A percentile compares a stretch with the other conserved stretches of the same genome.
Evolutionary conservation across 2,113 vertebrate species (phyloP).

Genomic region (Mustela nigripes): DNA sequence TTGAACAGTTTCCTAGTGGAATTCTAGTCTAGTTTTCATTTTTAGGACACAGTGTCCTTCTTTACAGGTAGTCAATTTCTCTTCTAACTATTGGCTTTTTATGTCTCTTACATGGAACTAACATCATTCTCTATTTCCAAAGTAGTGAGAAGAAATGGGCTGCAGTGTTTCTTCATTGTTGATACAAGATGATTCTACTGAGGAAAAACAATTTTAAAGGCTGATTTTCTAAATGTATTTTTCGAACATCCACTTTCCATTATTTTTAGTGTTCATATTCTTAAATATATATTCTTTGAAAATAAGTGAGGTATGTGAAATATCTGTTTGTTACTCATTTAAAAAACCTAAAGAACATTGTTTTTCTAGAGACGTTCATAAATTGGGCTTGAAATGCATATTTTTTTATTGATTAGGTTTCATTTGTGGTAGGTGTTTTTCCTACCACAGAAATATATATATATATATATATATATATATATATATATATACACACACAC

Average conservation of each 20-base stretch:
- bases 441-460: too few species aligned
- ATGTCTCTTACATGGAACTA: background rate
- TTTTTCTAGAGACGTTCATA: conserved; percentile 44
- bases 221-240: conserved; percentile 44
- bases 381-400: conserved; percentile 8
- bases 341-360: conserved; percentile 29
- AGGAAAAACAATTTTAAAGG: conserved; percentile 34
- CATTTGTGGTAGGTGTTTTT: background rate
- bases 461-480: too few species aligned
- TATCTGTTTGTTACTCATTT: conserved; percentile 51
- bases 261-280: conserved; percentile 43
- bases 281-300: conserved; percentile 54
- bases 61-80: background rate
- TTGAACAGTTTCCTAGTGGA: conserved; percentile 44
- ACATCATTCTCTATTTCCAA: fast-evolving
- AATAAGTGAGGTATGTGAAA: conserved; percentile 60
- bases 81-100: background rate
- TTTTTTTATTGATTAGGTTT: conserved; percentile 17
- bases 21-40: background rate
- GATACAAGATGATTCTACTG: conserved; percentile 23
- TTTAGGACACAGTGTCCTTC: background rate
- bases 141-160: fast-evolving
- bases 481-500: too few species aligned
- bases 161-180: background rate
- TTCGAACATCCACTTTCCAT: conserved; percentile 65